phyloP scores from a whole-genome alignment of 2,888 invertebrate species.

The Eupeodes latifasciatus region DNA sequence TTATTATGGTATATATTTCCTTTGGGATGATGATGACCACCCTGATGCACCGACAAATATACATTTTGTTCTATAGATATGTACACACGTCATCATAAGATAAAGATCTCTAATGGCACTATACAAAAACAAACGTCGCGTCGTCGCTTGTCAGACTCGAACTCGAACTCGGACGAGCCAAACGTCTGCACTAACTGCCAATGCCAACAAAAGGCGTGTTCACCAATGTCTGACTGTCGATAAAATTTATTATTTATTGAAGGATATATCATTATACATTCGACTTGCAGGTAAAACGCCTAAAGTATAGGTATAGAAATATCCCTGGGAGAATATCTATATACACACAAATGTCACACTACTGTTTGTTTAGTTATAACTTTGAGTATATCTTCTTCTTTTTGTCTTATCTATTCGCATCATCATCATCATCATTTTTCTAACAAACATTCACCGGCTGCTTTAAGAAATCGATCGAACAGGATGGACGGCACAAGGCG shows the following conservation, averaged over 20 bases:
- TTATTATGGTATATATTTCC: background rate
- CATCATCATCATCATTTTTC: constrained; percentile 61
- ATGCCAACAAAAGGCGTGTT: constrained; percentile 58
- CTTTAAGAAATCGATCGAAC: constrained; percentile 49
- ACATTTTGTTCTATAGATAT: constrained; percentile 60
- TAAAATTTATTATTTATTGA: constrained; percentile 71
- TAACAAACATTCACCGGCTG: constrained; percentile 67
- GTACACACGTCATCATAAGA: constrained; percentile 38
- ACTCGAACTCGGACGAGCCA: constrained; percentile 19
- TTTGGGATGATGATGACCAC: constrained; percentile 58
- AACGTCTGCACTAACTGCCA: constrained; percentile 51
- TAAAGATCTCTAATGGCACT: constrained; percentile 70
- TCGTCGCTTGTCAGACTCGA: background rate
- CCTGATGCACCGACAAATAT: constrained; percentile 67
- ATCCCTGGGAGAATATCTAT: constrained; percentile 15
- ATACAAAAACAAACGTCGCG: constrained; percentile 39
- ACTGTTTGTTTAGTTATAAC: constrained; percentile 64
- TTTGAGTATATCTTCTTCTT: constrained; percentile 3
- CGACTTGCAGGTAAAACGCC: constrained; percentile 3
- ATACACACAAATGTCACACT: constrained; percentile 73
- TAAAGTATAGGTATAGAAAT: background rate
- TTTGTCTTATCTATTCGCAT: constrained; percentile 52
- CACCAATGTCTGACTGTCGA: constrained; percentile 55
- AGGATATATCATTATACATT: constrained; percentile 35
- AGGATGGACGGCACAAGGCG: constrained; percentile 40